Evolutionary conservation across 23 tunicate genomes (phyloP).

Genomic region (Pegea sp.): DNA sequence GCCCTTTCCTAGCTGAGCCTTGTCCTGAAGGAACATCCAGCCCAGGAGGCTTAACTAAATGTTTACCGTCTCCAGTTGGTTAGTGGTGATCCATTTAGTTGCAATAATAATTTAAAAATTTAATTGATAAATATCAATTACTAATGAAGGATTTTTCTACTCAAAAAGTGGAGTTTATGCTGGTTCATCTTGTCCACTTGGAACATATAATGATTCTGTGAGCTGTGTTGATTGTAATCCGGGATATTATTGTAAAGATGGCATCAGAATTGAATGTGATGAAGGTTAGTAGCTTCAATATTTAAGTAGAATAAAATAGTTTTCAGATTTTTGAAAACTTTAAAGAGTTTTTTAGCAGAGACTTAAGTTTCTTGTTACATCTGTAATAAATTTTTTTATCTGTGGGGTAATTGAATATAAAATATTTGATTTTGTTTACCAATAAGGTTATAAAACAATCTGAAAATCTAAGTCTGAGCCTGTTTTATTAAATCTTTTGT

Average conservation of each 20-base stretch:
- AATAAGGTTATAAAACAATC: background rate
- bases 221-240: conserved; percentile 9
- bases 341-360: no score
- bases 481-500: no score
- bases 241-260: conserved; percentile 21
- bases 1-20: background rate
- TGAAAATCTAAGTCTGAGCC: background rate
- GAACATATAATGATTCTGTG: conserved; percentile 9
- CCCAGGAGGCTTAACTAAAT: conserved; percentile 5
- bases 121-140: background rate
- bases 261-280: background rate
- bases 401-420: no score
- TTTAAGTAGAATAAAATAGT: no score
- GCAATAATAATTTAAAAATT: conserved; percentile 1
- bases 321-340: no score
- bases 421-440: background rate
- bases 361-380: no score
- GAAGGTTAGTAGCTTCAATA: conserved; percentile 3
- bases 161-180: background rate
- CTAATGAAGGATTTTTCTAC: background rate
- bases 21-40: conserved; percentile 5
- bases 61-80: conserved; percentile 4
- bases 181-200: conserved; percentile 12
- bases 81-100: background rate
- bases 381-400: no score